These are phyloP conservation scores for Kryptolebias ocellatus DNA, from an alignment of 2,797 vertebrate species.

Conservation along the genomic window DNA sequence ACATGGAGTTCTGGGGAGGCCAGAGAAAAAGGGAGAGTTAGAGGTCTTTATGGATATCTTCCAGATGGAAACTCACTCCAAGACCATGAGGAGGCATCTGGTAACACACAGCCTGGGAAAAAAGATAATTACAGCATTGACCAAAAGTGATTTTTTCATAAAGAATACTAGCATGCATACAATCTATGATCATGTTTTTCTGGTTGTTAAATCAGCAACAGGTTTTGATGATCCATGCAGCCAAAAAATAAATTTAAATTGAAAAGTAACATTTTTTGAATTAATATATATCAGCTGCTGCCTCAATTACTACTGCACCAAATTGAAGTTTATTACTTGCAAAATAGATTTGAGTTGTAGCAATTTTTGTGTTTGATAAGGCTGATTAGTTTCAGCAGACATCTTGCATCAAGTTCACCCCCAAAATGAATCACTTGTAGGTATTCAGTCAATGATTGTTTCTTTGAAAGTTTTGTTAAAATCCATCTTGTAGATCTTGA, in stretches of 20 bases:
- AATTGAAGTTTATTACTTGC: too few relatives aligned
- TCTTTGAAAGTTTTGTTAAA: too few relatives aligned
- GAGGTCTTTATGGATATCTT: conserved; percentile 45
- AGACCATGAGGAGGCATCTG: conserved; percentile 74
- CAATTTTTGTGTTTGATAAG: too few relatives aligned
- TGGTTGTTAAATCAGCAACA: conserved; percentile 21
- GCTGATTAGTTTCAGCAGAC: too few relatives aligned
- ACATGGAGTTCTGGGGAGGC: conserved; percentile 55
- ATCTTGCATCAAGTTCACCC: too few relatives aligned
- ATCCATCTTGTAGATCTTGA: too few relatives aligned
- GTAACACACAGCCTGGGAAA: conserved; percentile 62
- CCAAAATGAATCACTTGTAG: too few relatives aligned
- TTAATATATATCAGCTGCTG: not conserved
- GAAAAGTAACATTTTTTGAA: too few relatives aligned
- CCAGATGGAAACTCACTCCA: conserved; percentile 73
- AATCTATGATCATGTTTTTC: conserved; percentile 17
- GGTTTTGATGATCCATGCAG: conserved; percentile 3
- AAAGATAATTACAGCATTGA: conserved; percentile 64
- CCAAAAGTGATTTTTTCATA: conserved; percentile 44
- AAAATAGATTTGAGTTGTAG: too few relatives aligned
- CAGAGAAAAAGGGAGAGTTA: conserved; percentile 12
- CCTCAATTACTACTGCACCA: too few relatives aligned
- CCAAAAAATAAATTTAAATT: too few relatives aligned
- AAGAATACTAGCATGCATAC: conserved; percentile 32
- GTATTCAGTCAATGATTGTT: too few relatives aligned